Conservation (phyloP, 2,888 invertebrate species). For the Crematogaster levior region DNA sequence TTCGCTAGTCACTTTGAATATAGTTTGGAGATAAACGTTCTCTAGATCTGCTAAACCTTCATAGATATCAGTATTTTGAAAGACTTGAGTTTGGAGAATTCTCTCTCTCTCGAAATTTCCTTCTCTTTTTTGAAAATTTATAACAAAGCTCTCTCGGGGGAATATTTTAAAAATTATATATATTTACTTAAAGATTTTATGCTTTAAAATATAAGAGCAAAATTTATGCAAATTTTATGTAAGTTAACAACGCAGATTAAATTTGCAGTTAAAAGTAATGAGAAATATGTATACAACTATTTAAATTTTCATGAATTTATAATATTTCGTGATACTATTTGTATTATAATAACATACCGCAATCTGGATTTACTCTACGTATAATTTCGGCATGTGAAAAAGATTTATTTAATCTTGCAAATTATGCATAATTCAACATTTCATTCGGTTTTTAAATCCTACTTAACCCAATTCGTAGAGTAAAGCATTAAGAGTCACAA, state of each 20-base stretch:
- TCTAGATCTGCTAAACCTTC: neutral
- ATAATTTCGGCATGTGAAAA: constrained; percentile 16
- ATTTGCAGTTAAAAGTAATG: constrained; percentile 33
- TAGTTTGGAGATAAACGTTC: constrained; percentile 20
- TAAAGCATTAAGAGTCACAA: neutral
- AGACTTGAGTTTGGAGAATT: neutral
- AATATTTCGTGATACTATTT: constrained; percentile 4
- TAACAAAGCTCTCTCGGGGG: neutral
- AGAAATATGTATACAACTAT: constrained; percentile 29
- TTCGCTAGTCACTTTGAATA: constrained; percentile 22
- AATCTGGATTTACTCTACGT: constrained; percentile 15
- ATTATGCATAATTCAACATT: neutral
- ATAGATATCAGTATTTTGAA: constrained; percentile 5
- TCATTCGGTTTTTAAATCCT: constrained; percentile 23
- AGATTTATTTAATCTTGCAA: neutral
- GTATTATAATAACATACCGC: neutral
- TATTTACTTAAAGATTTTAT: neutral
- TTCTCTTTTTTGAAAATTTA: constrained; percentile 12
- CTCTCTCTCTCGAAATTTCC: neutral
- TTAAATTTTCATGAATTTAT: constrained; percentile 26
- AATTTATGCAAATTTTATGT: constrained; percentile 28
- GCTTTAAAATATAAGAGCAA: neutral
- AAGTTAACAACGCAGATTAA: constrained; percentile 29
- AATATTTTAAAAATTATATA: constrained; percentile 14
- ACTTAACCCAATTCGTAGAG: constrained; percentile 21